These are phyloP conservation scores for Tadarida brasiliensis DNA, from an alignment of 2,797 vertebrate species.

Conservation along the genomic window DNA sequence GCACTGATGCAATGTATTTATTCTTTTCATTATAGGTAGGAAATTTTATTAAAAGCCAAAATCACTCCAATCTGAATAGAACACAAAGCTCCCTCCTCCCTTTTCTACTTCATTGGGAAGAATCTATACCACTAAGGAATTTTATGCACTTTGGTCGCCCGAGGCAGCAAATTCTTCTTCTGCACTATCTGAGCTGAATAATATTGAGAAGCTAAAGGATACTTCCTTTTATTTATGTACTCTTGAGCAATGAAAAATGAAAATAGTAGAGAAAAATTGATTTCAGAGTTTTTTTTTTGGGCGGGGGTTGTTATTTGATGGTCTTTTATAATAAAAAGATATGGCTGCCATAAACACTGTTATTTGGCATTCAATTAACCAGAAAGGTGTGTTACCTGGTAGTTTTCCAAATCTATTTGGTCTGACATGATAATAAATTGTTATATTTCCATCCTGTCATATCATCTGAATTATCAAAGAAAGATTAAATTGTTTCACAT, in stretches of 20 bases:
- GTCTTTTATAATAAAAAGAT: constrained; percentile 50
- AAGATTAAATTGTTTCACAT: constrained; percentile 48
- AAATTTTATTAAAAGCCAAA: constrained; percentile 85
- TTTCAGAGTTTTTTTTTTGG: not conserved
- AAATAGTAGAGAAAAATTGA: constrained; percentile 75
- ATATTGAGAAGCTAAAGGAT: constrained; percentile 83
- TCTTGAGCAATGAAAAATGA: constrained; percentile 77
- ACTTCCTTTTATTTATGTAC: constrained; percentile 82
- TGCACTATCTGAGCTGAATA: constrained; percentile 75
- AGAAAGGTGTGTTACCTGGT: not conserved
- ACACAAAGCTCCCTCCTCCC: constrained; percentile 68
- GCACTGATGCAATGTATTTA: constrained; percentile 82
- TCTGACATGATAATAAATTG: constrained; percentile 20
- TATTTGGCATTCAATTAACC: constrained; percentile 32
- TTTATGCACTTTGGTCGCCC: constrained; percentile 76
- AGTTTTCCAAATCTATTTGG: not conserved
- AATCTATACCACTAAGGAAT: constrained; percentile 82
- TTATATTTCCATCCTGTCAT: not conserved
- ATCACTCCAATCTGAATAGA: constrained; percentile 72
- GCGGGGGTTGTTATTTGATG: not conserved
- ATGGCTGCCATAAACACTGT: not conserved
- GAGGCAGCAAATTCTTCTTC: constrained; percentile 81
- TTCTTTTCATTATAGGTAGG: constrained; percentile 84
- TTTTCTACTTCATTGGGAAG: constrained; percentile 54
- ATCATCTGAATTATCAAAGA: constrained; percentile 11